Base-by-base conservation (phyloP, 2,113 vertebrate genomes). In the Menidia beryllina region DNA sequence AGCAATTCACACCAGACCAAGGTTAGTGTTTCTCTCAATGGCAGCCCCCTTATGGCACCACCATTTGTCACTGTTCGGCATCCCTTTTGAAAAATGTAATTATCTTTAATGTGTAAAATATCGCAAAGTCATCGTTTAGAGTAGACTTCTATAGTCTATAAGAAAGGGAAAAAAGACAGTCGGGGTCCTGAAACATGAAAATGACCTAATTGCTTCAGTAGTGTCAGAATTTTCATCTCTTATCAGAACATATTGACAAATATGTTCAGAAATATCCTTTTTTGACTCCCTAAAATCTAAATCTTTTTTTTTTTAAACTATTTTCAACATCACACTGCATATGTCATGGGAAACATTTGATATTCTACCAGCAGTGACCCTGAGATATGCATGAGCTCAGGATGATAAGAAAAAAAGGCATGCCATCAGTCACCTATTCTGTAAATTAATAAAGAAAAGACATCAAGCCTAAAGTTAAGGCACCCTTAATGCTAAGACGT, bases 351-450 rank as follows among this genome's bases (percentile, higher is more conserved):
- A 64, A 48, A 63, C 3, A 15, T 19, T 21, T 3, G 3, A 45
- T 30, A 59, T 23, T 68, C 59, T 30, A 79, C 60, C 48, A 78
- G 78, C 66, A 82, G 56, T 51, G 62, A 87, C 71, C 88, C 86
- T 88, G 89, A 89, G 88, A 79, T 69, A 64, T 51, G 57, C 12
- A n/a, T 21, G 41, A 61, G 60, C 60, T n/a, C 57, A 75, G 21
- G 7, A 30, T 19, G 8, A 64, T 1, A 47, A 39, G 21, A 65
- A 64, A 63, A 39, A 8, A 47, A 11, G 13, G 41, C 58, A 63
- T 27, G 36, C 1, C n/a, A 51, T 41, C 30, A 52, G 34, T 73
- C 60, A 64, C 50, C 3, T 43, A 14, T 12, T 72, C 41, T 39
- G 57, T 47, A 3, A 63, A 15, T 14, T 1, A 41, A 30, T 69